A percentile compares a stretch with the other conserved stretches of the same genome.
phyloP scores from a whole-genome alignment of 2,113 vertebrate species.

The Trogon surrucura region DNA sequence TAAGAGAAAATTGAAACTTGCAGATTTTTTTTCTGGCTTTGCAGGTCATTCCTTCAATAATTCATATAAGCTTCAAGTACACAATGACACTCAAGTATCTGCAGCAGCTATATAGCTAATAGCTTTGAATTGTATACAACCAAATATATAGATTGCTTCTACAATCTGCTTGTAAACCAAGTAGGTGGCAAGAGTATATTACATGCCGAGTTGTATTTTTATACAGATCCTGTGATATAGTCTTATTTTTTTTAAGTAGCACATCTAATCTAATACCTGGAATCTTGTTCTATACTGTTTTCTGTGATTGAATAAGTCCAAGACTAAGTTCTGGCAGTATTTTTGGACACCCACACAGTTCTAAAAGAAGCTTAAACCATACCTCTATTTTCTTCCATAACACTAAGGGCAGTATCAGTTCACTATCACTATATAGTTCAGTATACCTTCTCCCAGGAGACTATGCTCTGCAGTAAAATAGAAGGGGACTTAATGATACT shows the following conservation, averaged over 20 bases:
- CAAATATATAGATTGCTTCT: neutral
- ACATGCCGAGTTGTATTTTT: neutral
- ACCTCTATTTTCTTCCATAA: neutral
- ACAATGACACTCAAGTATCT: neutral
- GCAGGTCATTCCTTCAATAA: neutral
- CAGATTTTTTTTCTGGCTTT: neutral
- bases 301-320: neutral
- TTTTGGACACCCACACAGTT: neutral
- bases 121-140: neutral
- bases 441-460: neutral
- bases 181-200: neutral
- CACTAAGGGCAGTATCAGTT: neutral
- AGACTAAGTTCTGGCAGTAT: neutral
- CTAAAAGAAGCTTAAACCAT: neutral
- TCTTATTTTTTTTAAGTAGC: neutral
- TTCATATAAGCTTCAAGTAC: neutral
- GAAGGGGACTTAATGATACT: neutral
- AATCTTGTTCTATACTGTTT: neutral
- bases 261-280: neutral
- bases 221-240: neutral
- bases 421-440: neutral
- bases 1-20: slow-evolving; percentile 8
- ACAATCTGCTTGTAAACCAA: neutral
- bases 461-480: neutral
- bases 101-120: neutral